Evolutionary conservation across 2,113 vertebrate species (phyloP), one percentile per base, ranked within the genome.

Genomic region (Spilogale gracilis): DNA sequence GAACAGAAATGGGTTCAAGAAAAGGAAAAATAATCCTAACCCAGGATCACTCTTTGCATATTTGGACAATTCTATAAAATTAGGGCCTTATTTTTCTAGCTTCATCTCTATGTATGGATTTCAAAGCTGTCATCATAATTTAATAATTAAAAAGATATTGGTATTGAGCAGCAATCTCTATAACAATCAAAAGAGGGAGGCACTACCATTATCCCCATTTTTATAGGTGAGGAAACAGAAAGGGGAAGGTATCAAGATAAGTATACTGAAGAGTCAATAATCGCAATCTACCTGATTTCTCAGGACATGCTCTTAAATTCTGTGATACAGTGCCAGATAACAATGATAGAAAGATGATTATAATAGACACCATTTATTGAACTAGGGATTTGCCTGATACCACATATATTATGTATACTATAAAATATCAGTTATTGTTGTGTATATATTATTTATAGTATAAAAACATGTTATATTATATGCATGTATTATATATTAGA

Each of bases 331-430:
- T 38, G 10, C 21, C 20, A 86, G 45, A 0, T 4, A 48, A 56
- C 54, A 4, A 12, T 54, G 18, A 30, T 3, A 30, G 16, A 81
- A 79, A 82, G 3, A 21, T 45, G 10, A 63, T 38, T 73, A 14
- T 43, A 63, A 10, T 63, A 8, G 30, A 30, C 54, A 82, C 3
- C 20, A 27, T 88, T 32, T 79, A 58, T 30, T 54, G 17, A 71
- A 9, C 4, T 4, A 14, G 27, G 3, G 2, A 11, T 2, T 50
- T 69, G 32, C 10, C 21, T 25, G n/a, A 21, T 2, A 43, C 16
- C 23, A 43, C 23, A 60, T 82, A 23, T 23, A n/a, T 54, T 3
- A 38, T 56, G 38, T 23, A n/a, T 79, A 69, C 17, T 69, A 38
- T 69, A 32, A 43, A 27, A 80, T 10, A 12, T 56, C n/a, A 69